Evolutionary conservation across 1,140 invertebrate species (phyloP).

Genomic region (Drosophila ohnishii): DNA sequence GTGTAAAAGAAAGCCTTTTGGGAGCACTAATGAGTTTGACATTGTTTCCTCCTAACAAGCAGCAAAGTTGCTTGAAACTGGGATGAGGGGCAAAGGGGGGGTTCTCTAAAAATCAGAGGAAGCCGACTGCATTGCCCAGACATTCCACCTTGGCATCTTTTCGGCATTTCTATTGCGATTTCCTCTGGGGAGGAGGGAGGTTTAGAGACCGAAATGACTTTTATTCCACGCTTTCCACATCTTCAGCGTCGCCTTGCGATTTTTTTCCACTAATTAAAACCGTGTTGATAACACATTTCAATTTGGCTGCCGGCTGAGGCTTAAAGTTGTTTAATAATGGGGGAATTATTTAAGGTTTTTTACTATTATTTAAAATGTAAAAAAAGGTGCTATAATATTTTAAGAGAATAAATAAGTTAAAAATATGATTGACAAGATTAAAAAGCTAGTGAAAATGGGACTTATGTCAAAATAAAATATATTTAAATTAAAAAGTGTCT

Average conservation of each 20-base stretch:
- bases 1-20: conserved; percentile 80
- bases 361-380: neutral
- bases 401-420: neutral
- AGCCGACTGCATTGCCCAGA: conserved; percentile 62
- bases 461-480: too few species aligned
- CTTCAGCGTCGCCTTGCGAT: conserved; percentile 28
- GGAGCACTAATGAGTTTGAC: conserved; percentile 82
- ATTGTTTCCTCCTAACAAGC: conserved; percentile 81
- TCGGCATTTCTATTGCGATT: conserved; percentile 77
- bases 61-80: conserved; percentile 58
- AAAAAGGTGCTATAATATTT: neutral
- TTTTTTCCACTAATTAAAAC: conserved; percentile 69
- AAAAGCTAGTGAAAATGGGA: neutral
- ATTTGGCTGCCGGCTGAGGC: conserved; percentile 43
- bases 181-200: conserved; percentile 15
- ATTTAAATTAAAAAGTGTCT: too few species aligned
- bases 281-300: conserved; percentile 67
- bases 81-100: neutral
- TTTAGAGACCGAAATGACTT: conserved; percentile 56
- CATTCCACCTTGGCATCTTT: conserved; percentile 72
- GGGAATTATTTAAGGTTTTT: neutral
- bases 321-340: conserved; percentile 33
- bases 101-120: conserved; percentile 41
- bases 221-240: conserved; percentile 51
- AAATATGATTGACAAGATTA: neutral